These are phyloP conservation scores for Hyperoplus lanceolatus DNA, from an alignment of 2,797 vertebrate genomes.

Conservation along the genomic window DNA sequence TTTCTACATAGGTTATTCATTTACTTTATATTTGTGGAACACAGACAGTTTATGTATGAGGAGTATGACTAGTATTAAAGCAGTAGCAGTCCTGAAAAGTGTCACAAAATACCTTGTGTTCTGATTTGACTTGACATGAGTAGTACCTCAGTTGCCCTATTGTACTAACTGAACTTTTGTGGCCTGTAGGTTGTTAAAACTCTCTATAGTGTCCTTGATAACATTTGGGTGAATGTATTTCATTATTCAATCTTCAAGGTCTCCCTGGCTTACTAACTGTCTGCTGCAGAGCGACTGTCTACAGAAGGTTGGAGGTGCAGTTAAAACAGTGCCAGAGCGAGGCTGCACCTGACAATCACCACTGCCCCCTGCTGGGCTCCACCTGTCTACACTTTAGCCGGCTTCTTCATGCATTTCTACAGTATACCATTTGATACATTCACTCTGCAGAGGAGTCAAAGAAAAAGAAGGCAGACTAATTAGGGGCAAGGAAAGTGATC, in stretches of 20 bases:
- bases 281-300: conserved; percentile 3
- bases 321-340: conserved; percentile 11
- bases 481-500: conserved; percentile 32
- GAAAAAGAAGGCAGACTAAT: conserved; percentile 34
- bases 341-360: conserved; percentile 73
- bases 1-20: background rate
- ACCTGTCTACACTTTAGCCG: conserved; percentile 39
- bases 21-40: background rate
- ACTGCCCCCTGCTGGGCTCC: conserved; percentile 81
- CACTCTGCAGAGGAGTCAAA: background rate
- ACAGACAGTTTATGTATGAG: background rate
- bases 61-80: no score
- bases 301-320: conserved; percentile 30
- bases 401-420: background rate
- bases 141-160: background rate
- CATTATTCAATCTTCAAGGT: conserved; percentile 54
- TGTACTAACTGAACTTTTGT: conserved; percentile 3
- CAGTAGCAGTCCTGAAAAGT: no score
- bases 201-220: conserved; percentile 17
- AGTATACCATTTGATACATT: conserved; percentile 18
- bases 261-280: conserved; percentile 29
- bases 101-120: no score
- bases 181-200: conserved; percentile 22
- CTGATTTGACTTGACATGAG: background rate
- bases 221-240: conserved; percentile 18